Evolutionary conservation across 2,113 vertebrate genomes (phyloP).

Genomic region (Capra hircus): DNA sequence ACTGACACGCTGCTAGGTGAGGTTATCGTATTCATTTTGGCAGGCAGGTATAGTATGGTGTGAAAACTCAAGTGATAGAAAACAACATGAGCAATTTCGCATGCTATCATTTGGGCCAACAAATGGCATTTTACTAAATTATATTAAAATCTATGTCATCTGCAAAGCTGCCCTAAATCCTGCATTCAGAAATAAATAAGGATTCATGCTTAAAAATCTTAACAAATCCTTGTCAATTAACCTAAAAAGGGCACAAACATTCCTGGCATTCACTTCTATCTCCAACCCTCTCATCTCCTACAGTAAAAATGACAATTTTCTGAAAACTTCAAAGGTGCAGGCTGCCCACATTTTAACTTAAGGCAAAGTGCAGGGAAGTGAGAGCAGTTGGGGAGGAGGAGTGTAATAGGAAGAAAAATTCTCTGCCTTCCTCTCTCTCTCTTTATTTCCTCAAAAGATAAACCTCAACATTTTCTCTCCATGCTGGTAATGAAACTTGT

Average conservation of each 20-base stretch:
- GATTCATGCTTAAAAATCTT: not conserved
- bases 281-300: accelerated
- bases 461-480: not conserved
- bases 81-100: slow-evolving; percentile 33
- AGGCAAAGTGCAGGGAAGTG: not conserved
- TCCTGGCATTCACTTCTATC: not conserved
- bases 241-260: not conserved
- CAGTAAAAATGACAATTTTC: not conserved
- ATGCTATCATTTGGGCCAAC: slow-evolving; percentile 40
- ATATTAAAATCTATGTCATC: slow-evolving; percentile 1
- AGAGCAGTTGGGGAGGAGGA: not conserved
- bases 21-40: not conserved
- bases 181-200: slow-evolving; percentile 11
- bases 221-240: not conserved
- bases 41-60: not conserved
- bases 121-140: slow-evolving; percentile 17
- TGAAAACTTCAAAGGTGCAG: not conserved
- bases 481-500: not conserved
- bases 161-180: not conserved
- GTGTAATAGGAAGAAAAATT: not conserved
- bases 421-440: not conserved
- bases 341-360: not conserved
- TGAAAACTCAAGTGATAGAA: slow-evolving; percentile 47
- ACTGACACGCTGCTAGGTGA: not conserved
- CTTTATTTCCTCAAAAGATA: not conserved